Base-by-base conservation (phyloP, 2,113 vertebrate genomes). In the Paramisgurnus dabryanus region DNA sequence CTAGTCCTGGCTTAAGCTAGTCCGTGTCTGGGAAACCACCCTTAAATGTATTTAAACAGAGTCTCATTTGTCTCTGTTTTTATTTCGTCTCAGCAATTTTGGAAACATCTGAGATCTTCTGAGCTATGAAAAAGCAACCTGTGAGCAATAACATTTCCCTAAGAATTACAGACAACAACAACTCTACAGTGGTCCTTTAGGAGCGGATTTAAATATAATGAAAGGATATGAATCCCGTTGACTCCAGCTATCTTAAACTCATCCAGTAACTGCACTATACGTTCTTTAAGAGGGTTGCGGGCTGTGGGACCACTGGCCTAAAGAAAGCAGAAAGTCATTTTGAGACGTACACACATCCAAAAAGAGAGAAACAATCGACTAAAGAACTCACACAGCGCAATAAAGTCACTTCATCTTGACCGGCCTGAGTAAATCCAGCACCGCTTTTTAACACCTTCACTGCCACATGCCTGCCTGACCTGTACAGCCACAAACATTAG, bases 381-480 rank as follows among this genome's bases (percentile, higher is more conserved):
- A 1, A 15, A 27, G 63, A 55, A 92, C 94, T 41, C 78, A 96
- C 94, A 3, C 91, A 95, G 86, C 76, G 91, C 9, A 96, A 92
- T 22, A 96, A 88, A 71, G 91, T 67, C 1, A 93, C 83, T 83
- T 96, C 94, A 0, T 96, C 95, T 79, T 93, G 89, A 18, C 94
- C 95, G 6, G 92, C 89, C 76, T 94, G 93, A 5, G 90, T 87
- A 80, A 95, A 95, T 39, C 90, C 88, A 67, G 90, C 82, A 6
- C 91, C 93, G n/a, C 94, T 95, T 83, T 93, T 95, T 81, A 94
- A 87, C 77, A 96, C 90, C 88, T 96, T 96, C 83, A 95, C 92
- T 11, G 95, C 95, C 1, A 96, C 94, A 0, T 80, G 85, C 6
- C 87, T 89, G 64, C 83, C 77, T 0, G 80, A 65, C 77, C 91